phyloP scores from a whole-genome alignment of 2,888 invertebrate species.

The Tinea pellionella region DNA sequence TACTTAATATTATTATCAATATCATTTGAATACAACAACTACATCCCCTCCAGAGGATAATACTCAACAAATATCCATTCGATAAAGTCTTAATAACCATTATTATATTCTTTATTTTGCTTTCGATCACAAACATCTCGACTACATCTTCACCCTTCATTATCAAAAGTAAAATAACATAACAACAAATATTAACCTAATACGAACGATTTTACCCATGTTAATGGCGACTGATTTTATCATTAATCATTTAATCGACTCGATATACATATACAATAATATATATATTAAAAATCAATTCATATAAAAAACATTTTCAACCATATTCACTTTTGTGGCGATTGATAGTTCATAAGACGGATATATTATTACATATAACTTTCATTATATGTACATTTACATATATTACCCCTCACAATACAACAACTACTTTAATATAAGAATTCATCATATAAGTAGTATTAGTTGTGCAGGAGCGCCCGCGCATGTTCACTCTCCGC shows the following conservation, averaged over 20 bases:
- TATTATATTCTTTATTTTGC: conserved; percentile 31
- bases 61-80: conserved; percentile 65
- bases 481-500: neutral
- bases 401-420: conserved; percentile 64
- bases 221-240: conserved; percentile 28
- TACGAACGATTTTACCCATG: conserved; percentile 34
- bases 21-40: conserved; percentile 68
- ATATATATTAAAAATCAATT: conserved; percentile 57
- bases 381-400: conserved; percentile 56
- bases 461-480: conserved; percentile 36
- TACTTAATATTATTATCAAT: conserved; percentile 68
- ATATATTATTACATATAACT: conserved; percentile 58
- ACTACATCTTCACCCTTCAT: conserved; percentile 55
- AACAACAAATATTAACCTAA: conserved; percentile 46
- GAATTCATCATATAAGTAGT: conserved; percentile 41
- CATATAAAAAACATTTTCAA: conserved; percentile 62
- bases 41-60: conserved; percentile 60
- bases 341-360: conserved; percentile 64
- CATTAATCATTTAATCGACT: conserved; percentile 37
- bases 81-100: conserved; percentile 67
- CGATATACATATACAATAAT: conserved; percentile 51
- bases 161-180: conserved; percentile 41
- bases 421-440: conserved; percentile 55
- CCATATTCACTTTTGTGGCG: conserved; percentile 48
- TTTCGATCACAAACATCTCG: conserved; percentile 68